phyloP scores from a whole-genome alignment of 1,140 invertebrate species.

The Lucilia sericata region DNA sequence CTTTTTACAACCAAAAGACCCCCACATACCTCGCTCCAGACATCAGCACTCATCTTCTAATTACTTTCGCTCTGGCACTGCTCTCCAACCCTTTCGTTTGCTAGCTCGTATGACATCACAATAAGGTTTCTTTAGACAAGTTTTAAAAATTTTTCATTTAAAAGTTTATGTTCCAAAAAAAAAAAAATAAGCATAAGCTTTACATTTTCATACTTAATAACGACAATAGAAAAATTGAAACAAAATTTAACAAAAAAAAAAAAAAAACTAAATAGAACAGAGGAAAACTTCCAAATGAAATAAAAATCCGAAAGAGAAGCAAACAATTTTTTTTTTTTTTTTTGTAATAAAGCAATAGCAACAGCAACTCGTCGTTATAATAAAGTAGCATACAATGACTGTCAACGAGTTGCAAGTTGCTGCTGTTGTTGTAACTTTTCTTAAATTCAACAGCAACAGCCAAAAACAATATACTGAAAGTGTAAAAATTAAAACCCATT shows the following conservation, averaged over 20 bases:
- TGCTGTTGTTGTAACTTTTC: not conserved
- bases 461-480: not conserved
- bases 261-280: not conserved
- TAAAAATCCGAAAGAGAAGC: not conserved
- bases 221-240: not conserved
- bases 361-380: not conserved
- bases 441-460: not conserved
- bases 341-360: not conserved
- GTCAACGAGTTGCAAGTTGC: conserved; percentile 14
- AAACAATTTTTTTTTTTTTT: too few species aligned
- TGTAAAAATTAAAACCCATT: conserved; percentile 14
- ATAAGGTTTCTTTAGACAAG: conserved; percentile 11
- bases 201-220: not conserved
- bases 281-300: not conserved
- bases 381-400: conserved; percentile 12
- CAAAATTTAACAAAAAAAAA: not conserved
- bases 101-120: conserved; percentile 14
- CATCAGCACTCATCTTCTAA: not conserved
- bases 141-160: conserved; percentile 19
- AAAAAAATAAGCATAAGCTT: conserved; percentile 2
- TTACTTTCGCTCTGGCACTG: not conserved
- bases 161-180: not conserved
- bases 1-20: too few species aligned
- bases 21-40: too few species aligned
- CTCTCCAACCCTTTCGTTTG: not conserved